These are phyloP conservation scores for Ranitomeya imitator DNA, from an alignment of 2,113 vertebrate species.

Conservation along the genomic window DNA sequence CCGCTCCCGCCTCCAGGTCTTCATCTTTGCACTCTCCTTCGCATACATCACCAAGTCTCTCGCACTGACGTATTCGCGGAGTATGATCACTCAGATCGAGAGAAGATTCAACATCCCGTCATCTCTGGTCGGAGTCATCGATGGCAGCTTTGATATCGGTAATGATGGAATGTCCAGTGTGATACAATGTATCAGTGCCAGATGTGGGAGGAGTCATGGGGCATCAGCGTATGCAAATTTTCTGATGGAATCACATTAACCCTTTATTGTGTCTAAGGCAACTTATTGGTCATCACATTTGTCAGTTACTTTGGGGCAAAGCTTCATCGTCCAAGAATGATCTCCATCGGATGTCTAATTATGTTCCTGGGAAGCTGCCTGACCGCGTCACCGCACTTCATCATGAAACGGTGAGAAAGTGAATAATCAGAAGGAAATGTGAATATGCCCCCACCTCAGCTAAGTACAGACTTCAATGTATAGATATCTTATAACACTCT, in stretches of 20 bases:
- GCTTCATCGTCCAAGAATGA: constrained; percentile 87
- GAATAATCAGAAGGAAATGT: neutral
- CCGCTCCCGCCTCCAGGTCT: constrained; percentile 67
- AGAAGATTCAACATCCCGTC: constrained; percentile 77
- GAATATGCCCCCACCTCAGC: too few relatives aligned
- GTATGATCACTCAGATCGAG: constrained; percentile 81
- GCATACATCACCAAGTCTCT: constrained; percentile 75
- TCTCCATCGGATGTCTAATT: constrained; percentile 82
- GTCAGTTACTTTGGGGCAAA: constrained; percentile 94
- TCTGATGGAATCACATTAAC: neutral
- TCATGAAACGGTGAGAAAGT: constrained; percentile 82
- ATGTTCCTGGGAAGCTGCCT: constrained; percentile 87
- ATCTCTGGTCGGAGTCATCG: constrained; percentile 77
- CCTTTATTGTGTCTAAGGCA: constrained; percentile 71
- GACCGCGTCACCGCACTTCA: constrained; percentile 89
- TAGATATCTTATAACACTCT: too few relatives aligned
- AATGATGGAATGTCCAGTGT: neutral
- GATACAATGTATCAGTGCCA: too few relatives aligned
- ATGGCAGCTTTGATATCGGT: constrained; percentile 83
- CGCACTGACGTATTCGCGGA: constrained; percentile 76
- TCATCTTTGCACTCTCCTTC: constrained; percentile 73
- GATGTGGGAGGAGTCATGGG: too few relatives aligned
- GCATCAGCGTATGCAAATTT: too few relatives aligned
- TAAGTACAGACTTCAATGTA: too few relatives aligned
- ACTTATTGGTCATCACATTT: constrained; percentile 86